Evolutionary conservation across 2,888 invertebrate genomes (phyloP).

Genomic region (Tromatobia lineatoria): DNA sequence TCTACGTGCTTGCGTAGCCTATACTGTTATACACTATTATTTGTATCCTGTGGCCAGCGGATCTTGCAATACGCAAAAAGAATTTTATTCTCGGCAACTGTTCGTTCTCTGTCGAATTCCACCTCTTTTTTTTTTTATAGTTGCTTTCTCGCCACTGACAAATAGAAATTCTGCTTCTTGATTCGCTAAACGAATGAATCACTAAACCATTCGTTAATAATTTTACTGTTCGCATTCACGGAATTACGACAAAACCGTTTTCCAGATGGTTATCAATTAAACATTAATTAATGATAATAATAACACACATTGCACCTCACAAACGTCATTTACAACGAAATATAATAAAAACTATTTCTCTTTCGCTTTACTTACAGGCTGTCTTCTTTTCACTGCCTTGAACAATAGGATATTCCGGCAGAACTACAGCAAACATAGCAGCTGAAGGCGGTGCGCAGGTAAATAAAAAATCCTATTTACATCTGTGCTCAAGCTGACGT

Average conservation of each 20-base stretch:
- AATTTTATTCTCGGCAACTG: slow-evolving; percentile 66
- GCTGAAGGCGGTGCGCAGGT: slow-evolving; percentile 27
- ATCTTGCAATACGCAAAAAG: slow-evolving; percentile 61
- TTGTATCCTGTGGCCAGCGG: slow-evolving; percentile 1
- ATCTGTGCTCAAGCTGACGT: background rate
- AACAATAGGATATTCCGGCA: slow-evolving; percentile 58
- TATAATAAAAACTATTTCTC: slow-evolving; percentile 46
- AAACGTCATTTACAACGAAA: slow-evolving; percentile 39
- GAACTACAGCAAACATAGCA: slow-evolving; percentile 6
- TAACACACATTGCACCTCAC: background rate
- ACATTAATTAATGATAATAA: slow-evolving; percentile 12
- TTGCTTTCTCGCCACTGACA: slow-evolving; percentile 26
- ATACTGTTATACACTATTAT: slow-evolving; percentile 27
- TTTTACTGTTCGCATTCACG: slow-evolving; percentile 21
- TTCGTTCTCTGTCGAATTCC: slow-evolving; percentile 34
- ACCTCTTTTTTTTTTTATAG: slow-evolving; percentile 29
- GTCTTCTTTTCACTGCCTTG: slow-evolving; percentile 3
- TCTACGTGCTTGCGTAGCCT: slow-evolving; percentile 15
- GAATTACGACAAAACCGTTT: slow-evolving; percentile 7
- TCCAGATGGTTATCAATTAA: background rate
- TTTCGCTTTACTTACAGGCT: slow-evolving; percentile 51
- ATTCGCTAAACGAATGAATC: slow-evolving; percentile 55
- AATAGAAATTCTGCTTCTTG: slow-evolving; percentile 47
- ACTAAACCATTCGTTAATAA: slow-evolving; percentile 59
- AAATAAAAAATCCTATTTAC: slow-evolving; percentile 27